Percentiles rank a stretch among this genome's conserved stretches.
These are phyloP conservation scores for Ormyrus labotus DNA, from an alignment of 2,888 invertebrate genomes.

Conservation along the genomic window DNA sequence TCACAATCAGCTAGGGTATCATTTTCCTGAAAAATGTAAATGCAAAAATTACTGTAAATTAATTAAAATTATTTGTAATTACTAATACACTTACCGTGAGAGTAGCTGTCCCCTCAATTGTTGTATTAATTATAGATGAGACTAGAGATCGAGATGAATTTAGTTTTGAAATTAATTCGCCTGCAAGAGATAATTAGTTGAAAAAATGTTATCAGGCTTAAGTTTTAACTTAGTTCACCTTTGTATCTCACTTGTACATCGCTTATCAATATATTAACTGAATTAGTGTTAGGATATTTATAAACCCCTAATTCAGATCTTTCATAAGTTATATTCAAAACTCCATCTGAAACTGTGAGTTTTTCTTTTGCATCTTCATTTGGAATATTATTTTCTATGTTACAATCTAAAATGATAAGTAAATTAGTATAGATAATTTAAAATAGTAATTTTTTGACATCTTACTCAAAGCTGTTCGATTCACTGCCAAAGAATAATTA, in stretches of 20 bases:
- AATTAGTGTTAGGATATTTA: slow-evolving; percentile 40
- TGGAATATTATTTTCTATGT: neutral
- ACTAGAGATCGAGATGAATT: neutral
- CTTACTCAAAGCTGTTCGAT: neutral
- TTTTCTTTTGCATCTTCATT: neutral
- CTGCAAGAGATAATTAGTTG: too few species aligned
- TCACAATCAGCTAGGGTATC: neutral
- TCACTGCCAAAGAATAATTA: neutral
- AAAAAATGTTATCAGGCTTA: too few species aligned
- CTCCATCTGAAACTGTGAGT: neutral
- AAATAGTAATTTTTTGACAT: neutral
- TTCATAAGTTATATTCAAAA: slow-evolving; percentile 6
- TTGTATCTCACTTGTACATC: slow-evolving; percentile 51
- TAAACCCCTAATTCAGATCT: slow-evolving; percentile 27
- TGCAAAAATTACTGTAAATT: neutral
- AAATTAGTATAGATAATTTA: neutral
- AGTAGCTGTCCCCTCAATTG: slow-evolving; percentile 8
- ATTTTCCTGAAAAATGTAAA: slow-evolving; percentile 1
- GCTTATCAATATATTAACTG: slow-evolving; percentile 53
- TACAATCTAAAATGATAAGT: slow-evolving; percentile 1
- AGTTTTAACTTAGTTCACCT: slow-evolving; percentile 44
- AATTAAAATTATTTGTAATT: neutral
- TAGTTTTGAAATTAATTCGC: neutral
- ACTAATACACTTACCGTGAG: slow-evolving; percentile 10
- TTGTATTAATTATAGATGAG: neutral